Conservation (phyloP, 2,888 invertebrate species). For the Chalcis sispes region DNA sequence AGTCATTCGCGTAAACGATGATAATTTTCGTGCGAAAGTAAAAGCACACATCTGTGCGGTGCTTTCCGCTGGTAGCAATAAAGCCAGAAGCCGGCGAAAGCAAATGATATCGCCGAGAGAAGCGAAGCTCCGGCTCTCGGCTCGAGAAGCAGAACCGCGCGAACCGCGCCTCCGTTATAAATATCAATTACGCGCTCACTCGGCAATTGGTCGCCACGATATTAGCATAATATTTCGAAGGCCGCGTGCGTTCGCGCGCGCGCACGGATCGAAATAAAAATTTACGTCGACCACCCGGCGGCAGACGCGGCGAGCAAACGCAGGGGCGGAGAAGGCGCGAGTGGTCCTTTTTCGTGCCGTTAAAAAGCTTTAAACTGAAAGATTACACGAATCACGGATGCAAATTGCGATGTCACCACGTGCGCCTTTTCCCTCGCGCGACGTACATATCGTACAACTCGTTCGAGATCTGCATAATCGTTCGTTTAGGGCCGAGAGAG, state of each 20-base stretch:
- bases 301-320: too few relatives aligned
- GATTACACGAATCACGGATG: slow-evolving; percentile 73
- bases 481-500: not conserved
- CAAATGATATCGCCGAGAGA: slow-evolving; percentile 20
- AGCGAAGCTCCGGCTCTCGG: not conserved
- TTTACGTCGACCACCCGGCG: slow-evolving; percentile 32
- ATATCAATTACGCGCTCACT: slow-evolving; percentile 46
- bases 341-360: slow-evolving; percentile 3
- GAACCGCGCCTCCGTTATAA: slow-evolving; percentile 30
- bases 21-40: slow-evolving; percentile 52
- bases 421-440: slow-evolving; percentile 34
- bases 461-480: slow-evolving; percentile 16
- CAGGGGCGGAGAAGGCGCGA: not conserved
- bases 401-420: slow-evolving; percentile 73
- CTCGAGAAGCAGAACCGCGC: not conserved
- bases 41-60: slow-evolving; percentile 21
- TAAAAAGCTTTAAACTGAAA: slow-evolving; percentile 64
- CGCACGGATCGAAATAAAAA: too few relatives aligned
- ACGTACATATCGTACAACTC: not conserved
- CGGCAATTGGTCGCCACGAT: slow-evolving; percentile 8
- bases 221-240: slow-evolving; percentile 45
- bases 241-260: too few relatives aligned
- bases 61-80: too few relatives aligned
- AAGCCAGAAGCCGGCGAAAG: too few relatives aligned
- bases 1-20: slow-evolving; percentile 26